A percentile compares a stretch with the other conserved stretches of the same genome.
These are phyloP conservation scores for Odontophorus gujanensis DNA, from an alignment of 2,113 vertebrate species.

Conservation along the genomic window DNA sequence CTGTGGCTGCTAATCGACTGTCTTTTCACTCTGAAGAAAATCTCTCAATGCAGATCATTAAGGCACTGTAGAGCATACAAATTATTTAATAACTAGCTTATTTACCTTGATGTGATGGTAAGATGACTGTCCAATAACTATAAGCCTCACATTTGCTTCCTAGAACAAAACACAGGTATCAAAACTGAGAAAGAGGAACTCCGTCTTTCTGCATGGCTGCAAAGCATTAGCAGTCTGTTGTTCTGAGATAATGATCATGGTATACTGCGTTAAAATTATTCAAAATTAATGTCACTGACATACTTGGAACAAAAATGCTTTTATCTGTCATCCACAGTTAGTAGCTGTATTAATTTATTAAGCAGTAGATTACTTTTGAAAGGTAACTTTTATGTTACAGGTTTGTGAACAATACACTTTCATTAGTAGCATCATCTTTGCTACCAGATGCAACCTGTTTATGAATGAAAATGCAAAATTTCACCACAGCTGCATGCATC, in stretches of 20 bases:
- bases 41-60: background rate
- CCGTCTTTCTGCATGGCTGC: background rate
- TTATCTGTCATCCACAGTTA: background rate
- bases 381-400: background rate
- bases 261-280: background rate
- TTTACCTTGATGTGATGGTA: slow-evolving; percentile 90
- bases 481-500: background rate
- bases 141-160: slow-evolving; percentile 86
- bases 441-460: background rate
- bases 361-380: background rate
- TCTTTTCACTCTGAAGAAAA: background rate
- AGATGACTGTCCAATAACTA: slow-evolving; percentile 93
- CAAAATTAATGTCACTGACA: background rate
- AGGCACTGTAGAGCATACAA: background rate
- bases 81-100: background rate
- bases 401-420: background rate
- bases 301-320: background rate
- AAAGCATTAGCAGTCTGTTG: background rate
- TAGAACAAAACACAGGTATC: slow-evolving; percentile 57
- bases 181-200: background rate
- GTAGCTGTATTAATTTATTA: background rate
- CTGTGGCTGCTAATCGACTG: background rate
- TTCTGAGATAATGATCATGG: background rate
- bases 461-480: background rate
- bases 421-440: background rate